Percentiles rank a stretch among this genome's conserved stretches.
Conservation (phyloP, 2,888 invertebrate species). For the Bimastos eiseni region DNA sequence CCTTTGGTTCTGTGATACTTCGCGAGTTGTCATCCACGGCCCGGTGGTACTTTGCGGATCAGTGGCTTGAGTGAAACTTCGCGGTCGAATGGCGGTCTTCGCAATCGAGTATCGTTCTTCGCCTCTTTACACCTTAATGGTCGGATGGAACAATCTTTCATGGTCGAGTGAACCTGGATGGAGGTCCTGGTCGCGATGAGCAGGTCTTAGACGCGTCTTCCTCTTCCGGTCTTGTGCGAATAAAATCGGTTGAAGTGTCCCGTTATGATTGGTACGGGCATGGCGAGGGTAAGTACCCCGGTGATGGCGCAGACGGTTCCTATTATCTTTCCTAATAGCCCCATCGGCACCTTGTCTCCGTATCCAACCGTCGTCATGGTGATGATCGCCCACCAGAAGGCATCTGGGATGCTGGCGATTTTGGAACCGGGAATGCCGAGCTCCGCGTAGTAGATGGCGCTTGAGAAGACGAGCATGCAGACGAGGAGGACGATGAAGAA, state of each 20-base stretch:
- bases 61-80: neutral
- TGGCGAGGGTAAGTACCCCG: slow-evolving; percentile 64
- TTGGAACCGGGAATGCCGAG: slow-evolving; percentile 54
- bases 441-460: slow-evolving; percentile 59
- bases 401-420: slow-evolving; percentile 61
- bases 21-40: neutral
- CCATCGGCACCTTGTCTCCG: slow-evolving; percentile 60
- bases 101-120: too few species aligned
- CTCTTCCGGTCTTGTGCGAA: slow-evolving; percentile 39
- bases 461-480: slow-evolving; percentile 64
- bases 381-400: slow-evolving; percentile 48
- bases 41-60: neutral
- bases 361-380: slow-evolving; percentile 63
- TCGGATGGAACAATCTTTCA: neutral
- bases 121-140: neutral
- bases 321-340: slow-evolving; percentile 58
- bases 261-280: slow-evolving; percentile 65
- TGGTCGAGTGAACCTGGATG: neutral
- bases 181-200: neutral
- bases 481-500: slow-evolving; percentile 65
- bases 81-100: neutral
- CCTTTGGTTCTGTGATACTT: neutral
- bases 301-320: slow-evolving; percentile 61
- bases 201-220: slow-evolving; percentile 44
- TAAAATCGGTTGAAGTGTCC: slow-evolving; percentile 60